Percentiles rank a stretch among this genome's conserved stretches.
phyloP scores from a whole-genome alignment of 2,797 vertebrate genomes.

The Molothrus ater region DNA sequence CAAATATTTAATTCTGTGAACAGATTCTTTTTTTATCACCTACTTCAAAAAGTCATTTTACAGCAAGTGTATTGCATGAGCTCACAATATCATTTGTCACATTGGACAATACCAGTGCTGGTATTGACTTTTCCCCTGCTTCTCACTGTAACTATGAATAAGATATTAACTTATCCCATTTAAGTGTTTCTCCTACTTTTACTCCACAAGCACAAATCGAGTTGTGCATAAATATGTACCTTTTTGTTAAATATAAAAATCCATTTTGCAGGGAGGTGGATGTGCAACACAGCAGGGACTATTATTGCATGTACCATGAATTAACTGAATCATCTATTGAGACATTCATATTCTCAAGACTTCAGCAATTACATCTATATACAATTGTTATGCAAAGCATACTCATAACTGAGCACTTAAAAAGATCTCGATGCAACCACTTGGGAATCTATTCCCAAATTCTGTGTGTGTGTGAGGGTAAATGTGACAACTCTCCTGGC shows the following conservation, averaged over 20 bases:
- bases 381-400: neutral
- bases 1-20: slow-evolving; percentile 37
- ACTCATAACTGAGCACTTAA: neutral
- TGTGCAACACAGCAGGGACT: neutral
- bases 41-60: slow-evolving; percentile 58
- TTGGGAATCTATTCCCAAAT: neutral
- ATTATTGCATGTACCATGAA: neutral
- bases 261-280: neutral
- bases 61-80: neutral
- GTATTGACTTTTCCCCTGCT: neutral
- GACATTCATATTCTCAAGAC: neutral
- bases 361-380: neutral
- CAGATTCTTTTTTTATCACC: slow-evolving; percentile 50
- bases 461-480: neutral
- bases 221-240: neutral
- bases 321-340: neutral
- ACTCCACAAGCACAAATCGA: neutral
- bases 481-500: neutral
- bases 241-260: neutral
- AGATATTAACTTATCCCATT: neutral
- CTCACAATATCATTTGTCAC: slow-evolving; percentile 53
- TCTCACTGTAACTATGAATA: neutral
- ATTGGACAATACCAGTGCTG: neutral
- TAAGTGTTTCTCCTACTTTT: neutral
- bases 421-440: neutral